Evolutionary conservation across 1,140 invertebrate genomes (phyloP), one percentile per base, ranked within the genome.

Genomic region (Melitaea cinxia): DNA sequence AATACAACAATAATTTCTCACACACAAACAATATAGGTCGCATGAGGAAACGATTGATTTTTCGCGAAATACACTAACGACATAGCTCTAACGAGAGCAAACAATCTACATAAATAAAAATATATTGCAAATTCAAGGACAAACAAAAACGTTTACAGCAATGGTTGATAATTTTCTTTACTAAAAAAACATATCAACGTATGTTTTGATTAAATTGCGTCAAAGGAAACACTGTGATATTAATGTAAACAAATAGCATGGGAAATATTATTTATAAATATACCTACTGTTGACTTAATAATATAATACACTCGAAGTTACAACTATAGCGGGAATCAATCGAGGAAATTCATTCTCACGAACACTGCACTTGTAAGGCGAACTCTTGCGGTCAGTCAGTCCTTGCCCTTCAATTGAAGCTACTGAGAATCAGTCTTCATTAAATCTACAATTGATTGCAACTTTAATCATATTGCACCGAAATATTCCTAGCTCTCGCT

Each of bases 301-400:
- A 52, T 58, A 23, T 7, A 37, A 67, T 30, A 23, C 56, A 59
- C 47, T 17, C 26, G 37, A 28, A 59, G 42, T 21, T 23, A 49
- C 39, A 59, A 47, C 23, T 53, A 39, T 4, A 15, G 24, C 30
- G 37, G 15, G 15, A 80, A 68, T 83, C 77, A 78, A 78, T 75
- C 67, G 63, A 83, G 72, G 73, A 78, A 83, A 88, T 86, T 83
- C 85, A 88, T 85, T 82, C 58, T 82, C 70, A 77, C 72, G 58
- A 49, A 73, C 83, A 84, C 77, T 74, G 45, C 79, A 79, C 75
- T 75, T 68, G 66, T 67, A 72, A 70, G 62, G 66, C 55, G 49
- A 78, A 76, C 69, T 64, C 53, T 71, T 73, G 68, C 70, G 59
- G 66, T 77, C 37, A 33, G 30, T 33, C 75, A 72, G 67, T 76